Evolutionary conservation across 1,140 invertebrate species (phyloP).

Genomic region (Drosophila simulans): DNA sequence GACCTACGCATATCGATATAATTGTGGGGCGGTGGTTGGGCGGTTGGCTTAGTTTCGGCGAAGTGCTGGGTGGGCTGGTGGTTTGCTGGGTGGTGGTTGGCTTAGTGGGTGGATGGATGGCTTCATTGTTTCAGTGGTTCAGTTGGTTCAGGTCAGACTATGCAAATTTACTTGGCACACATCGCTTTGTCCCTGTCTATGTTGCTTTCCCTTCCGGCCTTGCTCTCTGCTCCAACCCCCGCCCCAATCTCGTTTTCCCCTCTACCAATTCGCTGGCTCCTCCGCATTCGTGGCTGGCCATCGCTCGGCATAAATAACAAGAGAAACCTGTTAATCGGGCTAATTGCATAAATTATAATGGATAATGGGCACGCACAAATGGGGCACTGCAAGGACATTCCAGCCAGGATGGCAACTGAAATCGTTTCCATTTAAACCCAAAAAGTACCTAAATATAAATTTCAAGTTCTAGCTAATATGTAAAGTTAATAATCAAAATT

Average conservation of each 20-base stretch:
- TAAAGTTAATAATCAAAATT: no score
- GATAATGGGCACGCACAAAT: constrained; percentile 53
- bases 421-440: neutral
- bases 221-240: neutral
- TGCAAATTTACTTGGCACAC: constrained; percentile 57
- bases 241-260: neutral
- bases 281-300: constrained; percentile 2
- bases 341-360: constrained; percentile 80
- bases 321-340: constrained; percentile 75
- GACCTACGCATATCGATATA: constrained; percentile 60
- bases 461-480: neutral
- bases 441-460: neutral
- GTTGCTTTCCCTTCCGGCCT: neutral
- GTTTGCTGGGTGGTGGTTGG: constrained; percentile 6
- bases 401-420: constrained; percentile 14
- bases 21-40: constrained; percentile 6
- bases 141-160: constrained; percentile 45
- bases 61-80: constrained; percentile 1
- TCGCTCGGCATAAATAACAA: constrained; percentile 49
- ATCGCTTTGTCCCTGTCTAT: constrained; percentile 42
- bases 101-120: constrained; percentile 9
- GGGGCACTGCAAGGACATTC: constrained; percentile 25
- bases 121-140: constrained; percentile 46
- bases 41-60: constrained; percentile 18
- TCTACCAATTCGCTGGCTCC: neutral